Evolutionary conservation across 2,888 invertebrate genomes (phyloP).

Genomic region (Hypomecis atomaria): DNA sequence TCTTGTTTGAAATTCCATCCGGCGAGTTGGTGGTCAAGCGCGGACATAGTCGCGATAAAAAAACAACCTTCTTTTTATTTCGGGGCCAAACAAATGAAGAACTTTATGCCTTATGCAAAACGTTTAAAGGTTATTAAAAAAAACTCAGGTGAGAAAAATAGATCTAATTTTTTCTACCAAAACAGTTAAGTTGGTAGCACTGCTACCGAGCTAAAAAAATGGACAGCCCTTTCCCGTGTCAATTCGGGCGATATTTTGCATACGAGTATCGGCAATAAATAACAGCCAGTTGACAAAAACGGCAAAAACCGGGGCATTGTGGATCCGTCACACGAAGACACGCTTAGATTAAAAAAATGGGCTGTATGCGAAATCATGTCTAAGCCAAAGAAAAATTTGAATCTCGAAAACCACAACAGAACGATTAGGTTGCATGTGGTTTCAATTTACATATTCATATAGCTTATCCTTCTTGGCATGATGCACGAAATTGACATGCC

Average conservation of each 20-base stretch:
- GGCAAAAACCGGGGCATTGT: constrained; percentile 61
- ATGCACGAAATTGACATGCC: background rate
- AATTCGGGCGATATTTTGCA: constrained; percentile 70
- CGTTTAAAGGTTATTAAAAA: too few species aligned
- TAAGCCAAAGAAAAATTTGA: constrained; percentile 20
- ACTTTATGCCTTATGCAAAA: too few species aligned
- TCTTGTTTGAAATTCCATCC: too few species aligned
- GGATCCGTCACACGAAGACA: constrained; percentile 49
- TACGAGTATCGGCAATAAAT: constrained; percentile 68
- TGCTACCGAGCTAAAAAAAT: constrained; percentile 8
- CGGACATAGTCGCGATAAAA: too few species aligned
- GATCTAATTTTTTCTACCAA: background rate
- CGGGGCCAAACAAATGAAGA: too few species aligned
- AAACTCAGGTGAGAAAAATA: background rate
- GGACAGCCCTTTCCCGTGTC: constrained; percentile 63
- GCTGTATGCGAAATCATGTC: constrained; percentile 8
- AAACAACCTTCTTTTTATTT: too few species aligned
- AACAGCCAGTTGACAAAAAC: constrained; percentile 63
- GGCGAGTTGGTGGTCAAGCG: too few species aligned
- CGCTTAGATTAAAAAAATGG: constrained; percentile 34
- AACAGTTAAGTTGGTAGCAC: background rate
- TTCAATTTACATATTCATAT: too few species aligned
- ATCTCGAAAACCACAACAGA: constrained; percentile 6
- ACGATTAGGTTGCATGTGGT: background rate
- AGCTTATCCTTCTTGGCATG: background rate